Percentiles rank a stretch among this genome's conserved stretches.
phyloP scores from a whole-genome alignment of 2,888 invertebrate species.

The Andrena bicolor region DNA sequence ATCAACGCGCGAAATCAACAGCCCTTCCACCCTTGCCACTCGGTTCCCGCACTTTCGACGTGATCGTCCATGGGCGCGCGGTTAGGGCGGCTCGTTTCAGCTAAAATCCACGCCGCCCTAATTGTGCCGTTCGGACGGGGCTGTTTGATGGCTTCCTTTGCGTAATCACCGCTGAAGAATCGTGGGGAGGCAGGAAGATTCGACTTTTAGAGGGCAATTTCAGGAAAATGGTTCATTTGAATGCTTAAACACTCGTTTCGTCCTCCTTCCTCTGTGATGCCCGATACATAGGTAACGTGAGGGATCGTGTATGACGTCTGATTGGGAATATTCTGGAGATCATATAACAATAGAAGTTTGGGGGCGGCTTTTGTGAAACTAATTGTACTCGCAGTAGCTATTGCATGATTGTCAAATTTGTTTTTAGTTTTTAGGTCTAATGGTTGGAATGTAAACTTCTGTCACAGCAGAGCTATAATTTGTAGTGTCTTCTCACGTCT shows the following conservation, averaged over 20 bases:
- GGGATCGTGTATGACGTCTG: not conserved
- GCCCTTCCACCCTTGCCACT: slow-evolving; percentile 43
- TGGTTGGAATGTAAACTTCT: no score
- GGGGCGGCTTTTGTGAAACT: not conserved
- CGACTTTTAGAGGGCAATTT: slow-evolving; percentile 18
- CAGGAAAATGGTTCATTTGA: slow-evolving; percentile 28
- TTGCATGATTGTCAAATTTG: not conserved
- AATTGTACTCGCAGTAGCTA: not conserved
- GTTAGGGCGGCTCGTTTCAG: slow-evolving; percentile 41
- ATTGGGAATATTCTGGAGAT: not conserved
- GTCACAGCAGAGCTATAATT: not conserved
- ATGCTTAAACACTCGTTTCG: not conserved
- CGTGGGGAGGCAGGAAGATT: not conserved
- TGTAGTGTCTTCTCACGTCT: not conserved
- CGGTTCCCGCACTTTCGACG: slow-evolving; percentile 6
- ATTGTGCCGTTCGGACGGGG: slow-evolving; percentile 17
- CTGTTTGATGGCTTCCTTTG: slow-evolving; percentile 19
- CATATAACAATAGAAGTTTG: not conserved
- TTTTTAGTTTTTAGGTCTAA: not conserved
- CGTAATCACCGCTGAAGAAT: not conserved
- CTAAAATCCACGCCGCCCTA: slow-evolving; percentile 38
- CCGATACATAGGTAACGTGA: not conserved
- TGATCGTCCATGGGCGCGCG: slow-evolving; percentile 3
- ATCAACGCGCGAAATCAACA: slow-evolving; percentile 63
- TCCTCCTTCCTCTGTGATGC: not conserved